Evolutionary conservation across 2,797 vertebrate genomes (phyloP).

Genomic region (Peromyscus melanophrys): DNA sequence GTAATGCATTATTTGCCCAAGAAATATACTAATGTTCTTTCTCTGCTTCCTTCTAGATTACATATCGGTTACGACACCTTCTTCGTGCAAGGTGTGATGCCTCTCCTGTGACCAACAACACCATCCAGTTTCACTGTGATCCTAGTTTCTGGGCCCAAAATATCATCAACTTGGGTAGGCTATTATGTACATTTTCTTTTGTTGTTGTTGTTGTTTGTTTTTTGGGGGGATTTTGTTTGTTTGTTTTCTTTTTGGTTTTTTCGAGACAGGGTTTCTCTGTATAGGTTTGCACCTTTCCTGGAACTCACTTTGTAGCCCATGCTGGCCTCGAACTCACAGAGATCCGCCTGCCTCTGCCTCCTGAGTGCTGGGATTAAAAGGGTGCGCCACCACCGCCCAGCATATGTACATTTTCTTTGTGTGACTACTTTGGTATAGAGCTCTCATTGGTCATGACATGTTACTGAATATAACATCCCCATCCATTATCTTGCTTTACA

Average conservation of each 20-base stretch:
- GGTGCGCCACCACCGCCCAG: no score
- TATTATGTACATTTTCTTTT: conserved; percentile 45
- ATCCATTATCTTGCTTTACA: conserved; percentile 53
- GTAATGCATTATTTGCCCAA: conserved; percentile 26
- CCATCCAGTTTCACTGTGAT: conserved; percentile 93
- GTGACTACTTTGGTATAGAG: neutral
- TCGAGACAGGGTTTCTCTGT: no score
- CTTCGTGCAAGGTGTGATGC: conserved; percentile 92
- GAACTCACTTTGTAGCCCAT: no score
- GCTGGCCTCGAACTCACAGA: no score
- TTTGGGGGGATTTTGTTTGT: no score
- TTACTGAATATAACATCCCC: conserved; percentile 26
- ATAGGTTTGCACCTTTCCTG: no score
- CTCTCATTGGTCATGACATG: neutral
- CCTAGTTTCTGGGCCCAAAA: conserved; percentile 93
- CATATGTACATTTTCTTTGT: conserved; percentile 42
- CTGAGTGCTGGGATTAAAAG: no score
- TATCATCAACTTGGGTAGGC: conserved; percentile 92
- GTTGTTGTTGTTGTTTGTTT: no score
- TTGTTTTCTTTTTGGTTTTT: no score
- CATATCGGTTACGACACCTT: conserved; percentile 90
- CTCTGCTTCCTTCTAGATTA: conserved; percentile 88
- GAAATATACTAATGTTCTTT: conserved; percentile 39
- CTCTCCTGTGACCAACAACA: conserved; percentile 90
- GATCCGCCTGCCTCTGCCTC: no score